phyloP scores from a whole-genome alignment of 2,888 invertebrate species.

The Drosophila phalerata region DNA sequence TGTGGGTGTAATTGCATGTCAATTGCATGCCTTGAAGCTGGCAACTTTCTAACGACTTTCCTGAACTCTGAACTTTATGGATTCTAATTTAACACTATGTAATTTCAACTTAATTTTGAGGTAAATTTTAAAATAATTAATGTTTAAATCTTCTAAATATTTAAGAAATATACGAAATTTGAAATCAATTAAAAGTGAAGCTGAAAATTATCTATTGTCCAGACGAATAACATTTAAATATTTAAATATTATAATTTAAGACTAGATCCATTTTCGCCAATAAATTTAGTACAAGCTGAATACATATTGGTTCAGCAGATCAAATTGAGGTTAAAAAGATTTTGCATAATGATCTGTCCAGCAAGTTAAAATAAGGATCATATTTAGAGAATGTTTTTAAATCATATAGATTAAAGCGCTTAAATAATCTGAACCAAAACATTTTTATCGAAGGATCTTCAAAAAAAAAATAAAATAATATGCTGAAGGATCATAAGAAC shows the following conservation, averaged over 20 bases:
- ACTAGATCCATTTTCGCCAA: background rate
- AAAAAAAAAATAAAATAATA: background rate
- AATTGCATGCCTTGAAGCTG: conserved; percentile 65
- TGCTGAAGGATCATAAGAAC: no score
- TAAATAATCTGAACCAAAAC: no score
- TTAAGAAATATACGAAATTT: no score
- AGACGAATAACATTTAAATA: background rate
- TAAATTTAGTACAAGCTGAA: no score
- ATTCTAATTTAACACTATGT: conserved; percentile 18
- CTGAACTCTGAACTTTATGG: background rate
- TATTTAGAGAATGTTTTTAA: no score
- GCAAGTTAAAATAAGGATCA: no score
- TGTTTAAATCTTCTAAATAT: background rate
- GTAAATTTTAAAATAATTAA: background rate
- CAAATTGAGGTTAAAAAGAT: no score
- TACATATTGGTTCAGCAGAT: no score
- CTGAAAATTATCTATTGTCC: background rate
- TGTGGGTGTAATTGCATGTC: conserved; percentile 75
- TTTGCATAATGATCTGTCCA: no score
- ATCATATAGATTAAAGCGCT: no score
- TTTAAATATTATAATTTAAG: background rate
- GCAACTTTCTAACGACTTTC: conserved; percentile 50
- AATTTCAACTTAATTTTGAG: background rate
- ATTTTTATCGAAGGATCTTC: background rate
- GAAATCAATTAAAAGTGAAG: background rate